phyloP scores from a whole-genome alignment of 2,797 vertebrate genomes.

The Scleropages formosus region DNA sequence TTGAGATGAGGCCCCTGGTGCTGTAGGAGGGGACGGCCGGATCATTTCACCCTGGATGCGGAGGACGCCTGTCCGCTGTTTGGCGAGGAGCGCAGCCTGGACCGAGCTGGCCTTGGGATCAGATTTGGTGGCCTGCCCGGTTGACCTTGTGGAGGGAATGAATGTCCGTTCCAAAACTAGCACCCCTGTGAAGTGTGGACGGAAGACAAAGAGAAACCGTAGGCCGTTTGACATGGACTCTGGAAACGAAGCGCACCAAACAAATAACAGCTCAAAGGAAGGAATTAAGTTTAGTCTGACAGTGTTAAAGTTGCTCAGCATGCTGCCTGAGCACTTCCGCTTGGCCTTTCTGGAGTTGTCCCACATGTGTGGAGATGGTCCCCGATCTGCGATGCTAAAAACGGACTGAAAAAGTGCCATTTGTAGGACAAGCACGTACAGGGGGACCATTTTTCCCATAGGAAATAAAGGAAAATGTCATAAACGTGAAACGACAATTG shows the following conservation, averaged over 20 bases:
- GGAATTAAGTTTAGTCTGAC: background rate
- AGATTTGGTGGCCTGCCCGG: background rate
- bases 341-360: background rate
- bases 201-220: background rate
- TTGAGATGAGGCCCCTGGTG: background rate
- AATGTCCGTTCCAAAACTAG: background rate
- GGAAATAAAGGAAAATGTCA: too few species aligned
- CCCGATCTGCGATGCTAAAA: too few species aligned
- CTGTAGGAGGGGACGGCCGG: background rate
- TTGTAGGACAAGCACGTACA: too few species aligned
- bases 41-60: too few species aligned
- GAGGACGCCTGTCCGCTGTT: too few species aligned
- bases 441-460: too few species aligned
- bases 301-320: background rate
- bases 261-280: too few species aligned
- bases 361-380: background rate
- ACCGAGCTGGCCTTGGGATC: background rate
- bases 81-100: background rate
- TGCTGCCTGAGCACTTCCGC: background rate
- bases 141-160: background rate
- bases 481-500: too few species aligned
- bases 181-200: background rate
- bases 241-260: background rate
- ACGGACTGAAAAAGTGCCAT: too few species aligned
- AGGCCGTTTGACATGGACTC: background rate